Evolutionary conservation across 53 echinoderm and acorn worm genomes (phyloP).

Genomic region (Luidia sarsii): DNA sequence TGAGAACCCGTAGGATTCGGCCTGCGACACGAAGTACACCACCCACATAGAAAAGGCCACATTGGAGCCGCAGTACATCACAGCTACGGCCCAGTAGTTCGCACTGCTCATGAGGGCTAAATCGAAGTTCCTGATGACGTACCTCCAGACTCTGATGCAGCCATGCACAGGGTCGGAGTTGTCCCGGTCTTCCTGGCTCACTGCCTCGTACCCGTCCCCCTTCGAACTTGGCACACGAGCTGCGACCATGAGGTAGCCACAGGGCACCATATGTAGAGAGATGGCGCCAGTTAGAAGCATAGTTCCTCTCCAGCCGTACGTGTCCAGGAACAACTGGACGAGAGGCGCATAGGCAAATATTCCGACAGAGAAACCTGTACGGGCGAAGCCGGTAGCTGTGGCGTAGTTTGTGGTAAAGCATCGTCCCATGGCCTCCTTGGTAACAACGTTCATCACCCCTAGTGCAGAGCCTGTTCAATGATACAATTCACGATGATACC

Average conservation of each 20-base stretch:
- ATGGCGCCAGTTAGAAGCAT: background rate
- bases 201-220: background rate
- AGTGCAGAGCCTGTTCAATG: background rate
- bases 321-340: slow-evolving; percentile 1
- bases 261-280: background rate
- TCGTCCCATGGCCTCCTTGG: slow-evolving; percentile 6
- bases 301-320: slow-evolving; percentile 29
- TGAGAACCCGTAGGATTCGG: slow-evolving; percentile 16
- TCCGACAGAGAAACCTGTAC: background rate
- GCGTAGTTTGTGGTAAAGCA: slow-evolving; percentile 7
- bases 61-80: background rate
- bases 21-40: slow-evolving; percentile 36
- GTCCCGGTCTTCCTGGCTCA: no score
- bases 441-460: background rate
- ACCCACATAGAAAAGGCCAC: background rate
- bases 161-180: no score
- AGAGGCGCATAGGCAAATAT: slow-evolving; percentile 1
- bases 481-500: no score
- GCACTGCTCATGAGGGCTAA: background rate
- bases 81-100: slow-evolving; percentile 13
- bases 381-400: slow-evolving; percentile 5
- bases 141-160: background rate
- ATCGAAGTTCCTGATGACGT: slow-evolving; percentile 14
- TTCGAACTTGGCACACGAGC: background rate
- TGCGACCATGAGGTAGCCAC: slow-evolving; percentile 1